These are phyloP conservation scores for Bombus haemorrhoidalis DNA, from an alignment of 1,140 invertebrate species.

Conservation along the genomic window DNA sequence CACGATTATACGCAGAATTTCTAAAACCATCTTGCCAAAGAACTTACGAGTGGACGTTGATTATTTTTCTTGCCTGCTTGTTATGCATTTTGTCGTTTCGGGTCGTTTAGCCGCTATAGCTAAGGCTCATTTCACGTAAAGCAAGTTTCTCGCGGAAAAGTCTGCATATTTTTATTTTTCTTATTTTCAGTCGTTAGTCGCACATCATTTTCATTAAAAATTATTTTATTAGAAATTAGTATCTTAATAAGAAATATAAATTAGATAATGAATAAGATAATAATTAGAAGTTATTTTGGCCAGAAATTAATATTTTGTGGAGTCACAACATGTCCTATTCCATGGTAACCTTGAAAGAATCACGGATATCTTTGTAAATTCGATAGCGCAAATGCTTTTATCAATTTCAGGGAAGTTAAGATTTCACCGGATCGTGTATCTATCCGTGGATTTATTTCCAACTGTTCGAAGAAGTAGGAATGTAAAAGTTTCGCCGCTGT, in stretches of 20 bases:
- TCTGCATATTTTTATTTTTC: background rate
- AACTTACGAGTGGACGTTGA: background rate
- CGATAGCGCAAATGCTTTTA: background rate
- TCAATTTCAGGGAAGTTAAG: background rate
- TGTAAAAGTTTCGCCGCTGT: slow-evolving; percentile 12
- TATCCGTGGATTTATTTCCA: slow-evolving; percentile 3
- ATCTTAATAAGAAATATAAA: background rate
- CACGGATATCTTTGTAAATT: background rate
- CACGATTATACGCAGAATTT: background rate
- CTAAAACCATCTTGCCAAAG: background rate
- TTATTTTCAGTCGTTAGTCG: background rate
- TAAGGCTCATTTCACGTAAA: background rate
- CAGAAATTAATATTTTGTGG: background rate
- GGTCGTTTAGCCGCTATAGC: background rate
- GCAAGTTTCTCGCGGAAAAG: background rate
- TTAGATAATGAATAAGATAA: too few relatives aligned
- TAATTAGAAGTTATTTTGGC: background rate
- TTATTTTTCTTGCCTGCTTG: background rate
- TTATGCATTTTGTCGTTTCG: background rate
- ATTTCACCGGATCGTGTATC: background rate
- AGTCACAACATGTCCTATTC: background rate
- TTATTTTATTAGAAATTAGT: background rate
- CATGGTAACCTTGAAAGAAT: background rate
- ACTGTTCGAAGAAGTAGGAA: slow-evolving; percentile 13
- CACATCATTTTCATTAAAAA: background rate